Evolutionary conservation across 2,888 invertebrate species (phyloP), one percentile per base, ranked within the genome.

Genomic region (Rotaria magnacalcarata): DNA sequence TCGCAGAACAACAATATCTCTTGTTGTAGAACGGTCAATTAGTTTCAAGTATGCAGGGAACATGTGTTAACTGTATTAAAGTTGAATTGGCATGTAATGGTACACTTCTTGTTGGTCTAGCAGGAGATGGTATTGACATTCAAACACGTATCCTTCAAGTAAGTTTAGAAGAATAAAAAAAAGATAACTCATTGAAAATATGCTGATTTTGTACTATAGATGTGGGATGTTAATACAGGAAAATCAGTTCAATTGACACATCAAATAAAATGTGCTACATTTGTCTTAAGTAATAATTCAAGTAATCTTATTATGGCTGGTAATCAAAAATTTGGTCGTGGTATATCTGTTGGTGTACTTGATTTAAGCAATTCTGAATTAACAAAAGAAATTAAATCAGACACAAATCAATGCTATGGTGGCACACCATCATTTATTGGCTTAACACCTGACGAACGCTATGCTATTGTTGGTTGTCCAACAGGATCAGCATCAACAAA

Each of bases 201-300:
- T 58, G 7, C 7, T n/a, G 10, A 43, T 75, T 47, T 47, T 43
- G 2, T 47, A 4, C 24, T 41, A 24, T 67, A 87, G 47, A 87
- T 87, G 10, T 87, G 87, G 87, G 87, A 87, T 52, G 75, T 87
- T 8, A 84, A 84, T 27, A 85, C 85, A 0, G 87, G 85, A 10
- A 75, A 84, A 58, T 84, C 84, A 41, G 67, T 87, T 24, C 87
- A 87, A 84, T 84, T 87, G 58, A 86, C 85, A 21, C 87, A 87
- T 86, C 87, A 87, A 80, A 87, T 87, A 47, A 87, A 87, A 84
- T 87, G 87, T 50, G 84, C 84, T n/a, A 84, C 85, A 85, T 87
- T 87, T 80, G 27, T 58, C 34, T 52, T 87, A 67, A 86, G 85
- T 75, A 67, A 84, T 34, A 84, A 87, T 84, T 85, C 87, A n/a